A percentile compares a stretch with the other conserved stretches of the same genome.
phyloP scores from a whole-genome alignment of 2,888 invertebrate species.

The Himalopsyche kuldschensis region DNA sequence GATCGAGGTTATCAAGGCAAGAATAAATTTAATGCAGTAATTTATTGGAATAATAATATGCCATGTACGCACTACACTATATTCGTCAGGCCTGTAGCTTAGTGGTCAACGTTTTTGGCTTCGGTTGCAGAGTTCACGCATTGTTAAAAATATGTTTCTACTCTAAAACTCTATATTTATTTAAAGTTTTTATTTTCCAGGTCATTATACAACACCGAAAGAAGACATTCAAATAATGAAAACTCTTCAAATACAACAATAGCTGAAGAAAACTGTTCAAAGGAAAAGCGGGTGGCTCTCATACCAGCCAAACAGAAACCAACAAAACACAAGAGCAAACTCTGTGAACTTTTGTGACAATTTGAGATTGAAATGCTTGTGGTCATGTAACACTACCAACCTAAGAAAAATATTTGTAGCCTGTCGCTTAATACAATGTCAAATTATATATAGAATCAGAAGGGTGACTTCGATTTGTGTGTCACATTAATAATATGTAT shows the following conservation, averaged over 20 bases:
- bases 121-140: no score
- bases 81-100: no score
- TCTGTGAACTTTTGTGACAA: slow-evolving; percentile 61
- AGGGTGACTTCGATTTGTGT: neutral
- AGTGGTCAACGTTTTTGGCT: no score
- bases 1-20: slow-evolving; percentile 56
- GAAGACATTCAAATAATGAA: slow-evolving; percentile 35
- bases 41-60: no score
- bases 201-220: slow-evolving; percentile 49
- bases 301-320: slow-evolving; percentile 34
- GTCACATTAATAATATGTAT: neutral
- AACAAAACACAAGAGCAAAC: slow-evolving; percentile 50
- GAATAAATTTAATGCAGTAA: neutral
- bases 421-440: neutral
- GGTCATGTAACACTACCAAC: slow-evolving; percentile 28
- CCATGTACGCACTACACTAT: no score
- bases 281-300: slow-evolving; percentile 42
- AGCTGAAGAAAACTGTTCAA: slow-evolving; percentile 27
- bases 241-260: slow-evolving; percentile 35
- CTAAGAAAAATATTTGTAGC: neutral
- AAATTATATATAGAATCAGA: neutral
- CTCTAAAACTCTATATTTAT: neutral
- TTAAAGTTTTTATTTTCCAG: slow-evolving; percentile 43
- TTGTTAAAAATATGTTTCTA: no score
- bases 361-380: slow-evolving; percentile 42